phyloP scores from a whole-genome alignment of 2,888 invertebrate genomes.

The Limnephilus lunatus region DNA sequence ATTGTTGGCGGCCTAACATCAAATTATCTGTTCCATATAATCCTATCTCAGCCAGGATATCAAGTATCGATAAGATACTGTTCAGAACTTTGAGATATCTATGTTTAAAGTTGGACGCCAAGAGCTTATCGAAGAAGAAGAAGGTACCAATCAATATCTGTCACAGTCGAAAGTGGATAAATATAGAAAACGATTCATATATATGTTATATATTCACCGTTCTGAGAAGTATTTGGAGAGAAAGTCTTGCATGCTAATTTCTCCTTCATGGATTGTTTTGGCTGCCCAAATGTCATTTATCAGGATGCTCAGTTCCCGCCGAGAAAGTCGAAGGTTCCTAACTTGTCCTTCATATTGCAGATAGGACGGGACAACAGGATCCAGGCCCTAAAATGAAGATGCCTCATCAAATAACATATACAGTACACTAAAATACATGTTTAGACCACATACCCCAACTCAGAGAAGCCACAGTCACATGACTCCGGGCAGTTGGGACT shows the following conservation, averaged over 20 bases:
- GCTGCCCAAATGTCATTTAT: conserved; percentile 76
- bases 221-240: conserved; percentile 75
- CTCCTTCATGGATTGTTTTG: conserved; percentile 68
- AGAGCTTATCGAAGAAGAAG: too few relatives aligned
- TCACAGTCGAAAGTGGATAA: neutral
- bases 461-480: too few relatives aligned
- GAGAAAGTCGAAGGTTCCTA: conserved; percentile 75
- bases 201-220: conserved; percentile 68
- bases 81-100: too few relatives aligned
- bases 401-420: neutral
- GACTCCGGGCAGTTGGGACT: too few relatives aligned
- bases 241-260: conserved; percentile 73
- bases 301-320: conserved; percentile 75
- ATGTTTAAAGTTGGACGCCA: too few relatives aligned
- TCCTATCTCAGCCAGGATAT: too few relatives aligned
- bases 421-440: neutral
- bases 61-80: too few relatives aligned
- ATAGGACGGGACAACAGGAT: conserved; percentile 73
- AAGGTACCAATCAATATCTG: neutral
- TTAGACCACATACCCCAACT: too few relatives aligned
- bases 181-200: neutral
- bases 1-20: neutral
- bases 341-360: conserved; percentile 74
- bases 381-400: conserved; percentile 71
- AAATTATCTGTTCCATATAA: too few relatives aligned